Evolutionary conservation across 2,113 vertebrate species (phyloP).

Genomic region (Corythornis vintsioides): DNA sequence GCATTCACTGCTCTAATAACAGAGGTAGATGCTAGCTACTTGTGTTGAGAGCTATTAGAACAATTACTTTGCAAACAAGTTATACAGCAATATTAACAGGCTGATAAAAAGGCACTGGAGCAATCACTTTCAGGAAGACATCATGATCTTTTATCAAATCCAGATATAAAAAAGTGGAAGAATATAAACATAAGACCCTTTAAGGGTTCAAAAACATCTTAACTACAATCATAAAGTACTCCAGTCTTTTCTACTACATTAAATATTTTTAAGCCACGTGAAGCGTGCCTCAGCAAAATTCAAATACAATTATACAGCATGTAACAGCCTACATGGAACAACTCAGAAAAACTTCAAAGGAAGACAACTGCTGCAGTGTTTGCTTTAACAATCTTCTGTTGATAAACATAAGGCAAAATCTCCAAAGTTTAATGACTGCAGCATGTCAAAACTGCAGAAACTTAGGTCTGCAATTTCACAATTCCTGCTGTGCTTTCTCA

Average conservation of each 20-base stretch:
- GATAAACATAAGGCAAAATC: background rate
- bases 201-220: background rate
- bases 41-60: background rate
- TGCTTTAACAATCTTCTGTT: background rate
- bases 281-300: rapidly evolving
- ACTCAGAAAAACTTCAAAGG: background rate
- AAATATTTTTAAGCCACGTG: background rate
- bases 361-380: background rate
- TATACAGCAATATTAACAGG: background rate
- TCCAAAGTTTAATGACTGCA: background rate
- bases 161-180: background rate
- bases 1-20: background rate
- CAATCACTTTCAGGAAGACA: background rate
- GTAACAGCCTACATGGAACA: background rate
- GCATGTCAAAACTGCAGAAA: background rate
- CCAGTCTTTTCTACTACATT: background rate
- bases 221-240: background rate
- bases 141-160: background rate
- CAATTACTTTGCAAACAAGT: background rate
- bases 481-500: background rate
- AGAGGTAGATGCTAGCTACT: background rate
- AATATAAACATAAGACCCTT: background rate
- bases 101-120: background rate
- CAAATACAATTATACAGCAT: background rate
- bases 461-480: background rate